A percentile compares a stretch with the other conserved stretches of the same genome.
Conservation (phyloP, 2,888 invertebrate genomes). For the Pecten maximus region DNA sequence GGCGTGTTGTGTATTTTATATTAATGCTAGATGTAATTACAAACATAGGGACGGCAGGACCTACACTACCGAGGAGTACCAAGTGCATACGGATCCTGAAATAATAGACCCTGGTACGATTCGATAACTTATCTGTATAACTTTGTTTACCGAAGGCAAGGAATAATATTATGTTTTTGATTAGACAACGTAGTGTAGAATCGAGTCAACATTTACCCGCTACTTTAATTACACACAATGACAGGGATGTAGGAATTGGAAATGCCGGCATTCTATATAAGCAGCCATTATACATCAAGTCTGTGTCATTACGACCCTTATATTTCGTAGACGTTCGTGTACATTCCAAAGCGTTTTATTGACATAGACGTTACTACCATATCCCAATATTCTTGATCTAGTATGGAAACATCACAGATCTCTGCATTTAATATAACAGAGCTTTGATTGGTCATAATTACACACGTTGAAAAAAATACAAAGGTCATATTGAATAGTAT, state of each 20-base stretch:
- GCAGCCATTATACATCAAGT: neutral
- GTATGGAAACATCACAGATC: neutral
- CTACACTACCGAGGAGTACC: neutral
- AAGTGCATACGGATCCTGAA: neutral
- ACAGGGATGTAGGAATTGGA: neutral
- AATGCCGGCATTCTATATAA: neutral
- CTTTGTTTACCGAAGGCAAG: neutral
- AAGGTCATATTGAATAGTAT: too few relatives aligned
- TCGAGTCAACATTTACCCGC: neutral
- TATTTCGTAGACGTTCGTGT: neutral
- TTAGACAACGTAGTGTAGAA: neutral
- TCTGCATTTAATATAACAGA: too few relatives aligned
- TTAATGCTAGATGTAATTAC: neutral
- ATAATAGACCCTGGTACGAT: neutral
- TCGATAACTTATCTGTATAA: conserved; percentile 16
- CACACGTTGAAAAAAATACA: too few relatives aligned
- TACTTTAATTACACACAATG: conserved; percentile 11
- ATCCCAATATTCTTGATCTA: neutral
- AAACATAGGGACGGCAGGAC: neutral
- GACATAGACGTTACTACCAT: neutral
- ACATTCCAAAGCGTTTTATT: neutral
- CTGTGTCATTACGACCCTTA: neutral
- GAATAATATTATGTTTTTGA: conserved; percentile 21
- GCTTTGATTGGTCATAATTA: too few relatives aligned
- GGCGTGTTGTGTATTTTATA: neutral